Conservation (phyloP, 1,140 invertebrate species). For the Trissolcus basalis region DNA sequence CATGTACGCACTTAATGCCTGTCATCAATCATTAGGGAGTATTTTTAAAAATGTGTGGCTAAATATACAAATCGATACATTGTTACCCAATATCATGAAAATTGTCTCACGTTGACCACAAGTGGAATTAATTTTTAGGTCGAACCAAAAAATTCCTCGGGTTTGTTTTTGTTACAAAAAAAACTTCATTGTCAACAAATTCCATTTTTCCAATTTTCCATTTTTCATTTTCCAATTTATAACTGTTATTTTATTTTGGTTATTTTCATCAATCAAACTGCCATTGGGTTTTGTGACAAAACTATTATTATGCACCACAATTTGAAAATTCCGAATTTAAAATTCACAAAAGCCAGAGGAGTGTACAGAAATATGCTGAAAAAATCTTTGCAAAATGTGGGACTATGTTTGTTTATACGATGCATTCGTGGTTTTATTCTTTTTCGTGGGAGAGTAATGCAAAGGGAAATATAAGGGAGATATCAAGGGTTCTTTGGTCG, state of each 20-base stretch:
- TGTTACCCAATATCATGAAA: not conserved
- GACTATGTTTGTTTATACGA: conserved; percentile 64
- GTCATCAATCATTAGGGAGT: conserved; percentile 22
- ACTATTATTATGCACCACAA: no score
- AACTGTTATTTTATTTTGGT: no score
- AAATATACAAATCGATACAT: conserved; percentile 8
- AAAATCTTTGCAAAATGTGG: not conserved
- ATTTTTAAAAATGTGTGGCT: conserved; percentile 8
- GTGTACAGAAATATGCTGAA: no score
- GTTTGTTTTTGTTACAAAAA: no score
- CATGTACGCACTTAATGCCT: conserved; percentile 9
- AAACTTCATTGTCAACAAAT: no score
- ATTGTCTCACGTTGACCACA: not conserved
- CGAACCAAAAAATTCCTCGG: not conserved
- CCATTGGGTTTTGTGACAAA: no score
- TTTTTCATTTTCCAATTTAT: no score
- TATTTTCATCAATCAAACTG: no score
- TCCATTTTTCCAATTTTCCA: no score
- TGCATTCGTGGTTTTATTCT: conserved; percentile 41
- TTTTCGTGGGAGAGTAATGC: conserved; percentile 43
- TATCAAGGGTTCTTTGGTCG: conserved; percentile 26
- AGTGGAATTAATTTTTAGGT: not conserved
- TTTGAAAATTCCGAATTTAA: no score
- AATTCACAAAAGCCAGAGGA: no score
- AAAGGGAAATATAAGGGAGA: conserved; percentile 39